Base-by-base conservation (phyloP, 2,797 vertebrate species). In the Sphenodon punctatus region DNA sequence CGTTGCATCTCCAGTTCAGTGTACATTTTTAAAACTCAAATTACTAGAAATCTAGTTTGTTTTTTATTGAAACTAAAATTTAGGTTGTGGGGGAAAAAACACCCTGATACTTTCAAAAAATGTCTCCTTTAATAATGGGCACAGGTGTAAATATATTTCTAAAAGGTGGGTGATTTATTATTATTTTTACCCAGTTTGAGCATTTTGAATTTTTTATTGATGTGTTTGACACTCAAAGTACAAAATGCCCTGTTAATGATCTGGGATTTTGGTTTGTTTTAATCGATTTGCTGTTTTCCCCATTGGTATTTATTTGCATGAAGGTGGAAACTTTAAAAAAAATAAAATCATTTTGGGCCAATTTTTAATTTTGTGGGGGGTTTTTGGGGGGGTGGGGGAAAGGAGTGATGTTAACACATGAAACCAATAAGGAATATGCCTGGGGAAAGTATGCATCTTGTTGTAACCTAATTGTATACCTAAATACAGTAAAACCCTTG, bases 131-230 rank as follows among this genome's bases (percentile, higher is more conserved):
- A 39, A 39, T 78, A 84, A 70, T 39, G 56, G 17, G 82, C 30
- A 61, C 7, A 53, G n/a, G 10, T 56, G 61, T 8, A 38, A 48
- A 4, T 19, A 5, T 30, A 3, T 41, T 11, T 23, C 30, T 20
- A 64, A 32, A 45, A 43, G 43, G 15, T 12, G 12, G 1, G 5
- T 5, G 1, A n/a, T n/a, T n/a, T n/a, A n/a, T n/a, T n/a, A n/a
- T n/a, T n/a, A n/a, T n/a, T n/a, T n/a, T n/a, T n/a, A n/a, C n/a
- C n/a, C n/a, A n/a, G 38, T 72, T 34, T 36, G 16, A 9, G 39
- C 69, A 22, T 69, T 85, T 27, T 48, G n/a, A 78, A 25, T 20
- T 59, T 60, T 87, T 88, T 53, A 38, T 9, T 67, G 80, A 55
- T 25, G 23, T 75, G 1, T 30, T 73, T 23, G 55, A 15, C 86